A percentile compares a stretch with the other conserved stretches of the same genome.
Evolutionary conservation across 2,797 vertebrate species (phyloP).

Genomic region (Salmo trutta): DNA sequence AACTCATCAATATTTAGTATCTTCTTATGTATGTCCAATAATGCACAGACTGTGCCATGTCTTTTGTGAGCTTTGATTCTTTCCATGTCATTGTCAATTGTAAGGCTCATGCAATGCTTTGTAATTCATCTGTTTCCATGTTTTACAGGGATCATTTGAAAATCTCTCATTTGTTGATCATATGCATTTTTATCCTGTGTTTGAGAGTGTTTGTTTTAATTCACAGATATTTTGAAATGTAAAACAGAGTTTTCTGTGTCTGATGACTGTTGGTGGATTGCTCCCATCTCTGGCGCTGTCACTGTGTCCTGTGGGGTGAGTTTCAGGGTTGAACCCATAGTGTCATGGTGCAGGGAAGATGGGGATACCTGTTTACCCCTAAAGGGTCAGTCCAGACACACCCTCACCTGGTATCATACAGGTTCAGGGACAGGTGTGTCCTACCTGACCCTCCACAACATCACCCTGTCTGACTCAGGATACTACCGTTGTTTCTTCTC

Average conservation of each 20-base stretch:
- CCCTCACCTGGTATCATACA: not conserved
- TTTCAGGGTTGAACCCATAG: not conserved
- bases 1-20: too few relatives aligned
- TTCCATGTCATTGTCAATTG: too few relatives aligned
- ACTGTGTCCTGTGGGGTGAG: not conserved
- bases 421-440: not conserved
- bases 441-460: not conserved
- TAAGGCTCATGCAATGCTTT: too few relatives aligned
- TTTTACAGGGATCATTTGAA: too few relatives aligned
- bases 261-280: not conserved
- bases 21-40: too few relatives aligned
- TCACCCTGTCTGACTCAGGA: not conserved
- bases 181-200: too few relatives aligned
- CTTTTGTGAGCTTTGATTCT: too few relatives aligned
- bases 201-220: too few relatives aligned
- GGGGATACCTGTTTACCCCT: not conserved
- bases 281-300: not conserved
- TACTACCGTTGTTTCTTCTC: not conserved
- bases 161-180: too few relatives aligned
- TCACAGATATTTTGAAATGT: not conserved
- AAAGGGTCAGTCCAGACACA: not conserved
- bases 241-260: not conserved
- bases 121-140: too few relatives aligned
- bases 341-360: not conserved
- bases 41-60: too few relatives aligned